Percentiles rank a stretch among this genome's conserved stretches.
phyloP scores from a whole-genome alignment of 2,797 vertebrate genomes.

The Centroberyx gerrardi region DNA sequence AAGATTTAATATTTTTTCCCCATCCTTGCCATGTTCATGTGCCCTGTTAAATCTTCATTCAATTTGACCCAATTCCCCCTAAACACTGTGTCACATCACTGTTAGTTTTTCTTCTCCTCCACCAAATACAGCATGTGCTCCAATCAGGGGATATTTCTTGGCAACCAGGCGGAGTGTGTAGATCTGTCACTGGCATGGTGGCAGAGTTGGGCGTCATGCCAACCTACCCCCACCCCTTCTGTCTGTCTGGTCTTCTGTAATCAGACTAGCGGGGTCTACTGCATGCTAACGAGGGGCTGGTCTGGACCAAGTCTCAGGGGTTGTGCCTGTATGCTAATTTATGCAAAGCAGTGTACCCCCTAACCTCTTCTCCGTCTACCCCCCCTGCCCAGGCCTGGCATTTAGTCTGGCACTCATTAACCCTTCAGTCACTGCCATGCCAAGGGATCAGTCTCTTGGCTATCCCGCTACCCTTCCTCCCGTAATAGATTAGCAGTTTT shows the following conservation, averaged over 20 bases:
- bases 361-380: slow-evolving; percentile 55
- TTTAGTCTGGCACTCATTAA: slow-evolving; percentile 77
- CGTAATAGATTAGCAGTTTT: background rate
- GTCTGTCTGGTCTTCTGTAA: slow-evolving; percentile 79
- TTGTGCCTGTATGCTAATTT: slow-evolving; percentile 82
- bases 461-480: slow-evolving; percentile 33
- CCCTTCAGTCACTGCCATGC: slow-evolving; percentile 56
- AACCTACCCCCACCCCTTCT: slow-evolving; percentile 60
- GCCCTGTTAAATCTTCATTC: slow-evolving; percentile 46
- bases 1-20: slow-evolving; percentile 29
- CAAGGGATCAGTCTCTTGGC: slow-evolving; percentile 2
- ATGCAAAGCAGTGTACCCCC: slow-evolving; percentile 75
- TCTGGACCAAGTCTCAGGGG: slow-evolving; percentile 74
- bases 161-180: slow-evolving; percentile 60
- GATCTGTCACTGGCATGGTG: slow-evolving; percentile 74
- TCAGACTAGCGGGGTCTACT: slow-evolving; percentile 80
- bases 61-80: slow-evolving; percentile 29
- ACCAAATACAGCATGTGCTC: slow-evolving; percentile 35
- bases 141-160: slow-evolving; percentile 62
- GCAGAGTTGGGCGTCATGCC: slow-evolving; percentile 76
- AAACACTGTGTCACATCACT: slow-evolving; percentile 46
- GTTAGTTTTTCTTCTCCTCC: slow-evolving; percentile 39
- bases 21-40: background rate
- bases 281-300: slow-evolving; percentile 82
- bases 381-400: slow-evolving; percentile 68